phyloP scores from a whole-genome alignment of 2,797 vertebrate genomes.

The Poeciliopsis paucimaculata region DNA sequence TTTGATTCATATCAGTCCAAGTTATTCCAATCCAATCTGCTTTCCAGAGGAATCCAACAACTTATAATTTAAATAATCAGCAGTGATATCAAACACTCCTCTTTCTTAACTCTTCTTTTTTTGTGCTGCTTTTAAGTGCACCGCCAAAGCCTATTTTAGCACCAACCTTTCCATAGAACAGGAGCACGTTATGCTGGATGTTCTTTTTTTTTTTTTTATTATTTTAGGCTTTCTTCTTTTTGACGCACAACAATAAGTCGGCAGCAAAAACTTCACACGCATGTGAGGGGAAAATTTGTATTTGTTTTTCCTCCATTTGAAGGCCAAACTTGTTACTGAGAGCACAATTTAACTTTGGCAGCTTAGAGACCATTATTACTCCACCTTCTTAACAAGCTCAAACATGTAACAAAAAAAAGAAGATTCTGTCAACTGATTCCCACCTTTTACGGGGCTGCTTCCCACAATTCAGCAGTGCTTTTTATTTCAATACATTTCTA shows the following conservation, averaged over 20 bases:
- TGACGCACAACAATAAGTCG: background rate
- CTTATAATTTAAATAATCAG: background rate
- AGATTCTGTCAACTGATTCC: background rate
- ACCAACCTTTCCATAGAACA: background rate
- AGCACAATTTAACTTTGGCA: background rate
- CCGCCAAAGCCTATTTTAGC: background rate
- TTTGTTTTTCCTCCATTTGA: background rate
- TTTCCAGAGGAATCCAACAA: background rate
- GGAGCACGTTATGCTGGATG: background rate
- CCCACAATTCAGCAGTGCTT: background rate
- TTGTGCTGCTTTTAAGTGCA: background rate
- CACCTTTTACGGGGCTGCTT: background rate
- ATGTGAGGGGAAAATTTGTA: background rate
- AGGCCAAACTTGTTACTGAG: background rate
- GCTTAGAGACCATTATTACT: background rate
- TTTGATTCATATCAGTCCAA: background rate
- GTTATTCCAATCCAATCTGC: background rate
- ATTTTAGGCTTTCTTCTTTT: background rate
- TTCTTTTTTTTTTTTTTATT: background rate
- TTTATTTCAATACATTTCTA: background rate
- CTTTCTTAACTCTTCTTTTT: background rate
- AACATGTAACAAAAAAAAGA: background rate
- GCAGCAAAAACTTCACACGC: background rate
- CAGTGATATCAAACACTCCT: background rate
- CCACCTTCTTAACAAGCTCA: background rate